Evolutionary conservation across 2,797 vertebrate species (phyloP), one percentile per base, ranked within the genome.

Genomic region (Ctenopoma multispine): DNA sequence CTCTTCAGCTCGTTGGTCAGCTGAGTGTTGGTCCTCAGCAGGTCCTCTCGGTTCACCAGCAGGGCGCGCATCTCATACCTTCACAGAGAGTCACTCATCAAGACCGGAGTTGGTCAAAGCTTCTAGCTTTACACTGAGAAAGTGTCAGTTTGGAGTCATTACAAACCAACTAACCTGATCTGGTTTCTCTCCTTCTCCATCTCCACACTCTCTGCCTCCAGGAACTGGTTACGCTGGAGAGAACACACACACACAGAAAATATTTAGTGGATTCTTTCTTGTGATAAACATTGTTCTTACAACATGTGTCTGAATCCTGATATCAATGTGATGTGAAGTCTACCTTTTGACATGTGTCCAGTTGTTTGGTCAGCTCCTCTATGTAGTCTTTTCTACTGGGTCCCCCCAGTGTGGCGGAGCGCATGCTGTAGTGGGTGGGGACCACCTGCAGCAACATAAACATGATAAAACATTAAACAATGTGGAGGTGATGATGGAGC

Each of bases 101-200:
- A 15, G 8, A 23, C 17, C 3, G 3, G 2, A 4, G 12, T 7
- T 34, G 14, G 21, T 54, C 15, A 53, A 17, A 46, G 29, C 18
- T 9, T 58, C 17, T 1, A n/a, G 23, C 1, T 31, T 48, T 5
- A 24, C 23, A 41, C 13, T 15, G 14, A 5, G 41, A 3, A 20
- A 7, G 20, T 7, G 18, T 10, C 43, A 46, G 18, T 1, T 7
- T 3, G 8, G 9, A n/a, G 7, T 46, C 18, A n/a, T 46, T 20
- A 46, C 7, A n/a, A 8, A n/a, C 18, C 7, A 20, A 47, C 46
- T 27, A 4, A 92, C 90, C 94, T 92, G 74, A 95, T 95, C 85
- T 95, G 94, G 68, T 91, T 94, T 47, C 95, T 88, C 81, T 95
- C 95, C 73, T 94, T 94, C 55, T 94, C 93, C 93, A 95, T 87